phyloP scores from a whole-genome alignment of 2,888 invertebrate genomes.

The Drosophila pullipes region DNA sequence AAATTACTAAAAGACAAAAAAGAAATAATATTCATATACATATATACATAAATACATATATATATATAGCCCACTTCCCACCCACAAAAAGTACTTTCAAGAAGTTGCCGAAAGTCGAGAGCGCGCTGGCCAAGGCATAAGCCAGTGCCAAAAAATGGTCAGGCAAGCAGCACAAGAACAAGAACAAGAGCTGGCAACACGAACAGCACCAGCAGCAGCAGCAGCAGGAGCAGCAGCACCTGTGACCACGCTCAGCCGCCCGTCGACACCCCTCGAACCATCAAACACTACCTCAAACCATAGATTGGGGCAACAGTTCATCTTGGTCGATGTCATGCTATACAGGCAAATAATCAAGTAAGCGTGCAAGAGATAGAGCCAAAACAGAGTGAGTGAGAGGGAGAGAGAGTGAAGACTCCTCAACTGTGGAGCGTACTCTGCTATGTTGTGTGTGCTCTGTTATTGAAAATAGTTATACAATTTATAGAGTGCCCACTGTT shows the following conservation, averaged over 20 bases:
- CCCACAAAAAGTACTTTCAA: constrained; percentile 60
- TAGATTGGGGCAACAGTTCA: constrained; percentile 25
- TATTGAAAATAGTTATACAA: constrained; percentile 82
- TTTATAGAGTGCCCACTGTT: constrained; percentile 64
- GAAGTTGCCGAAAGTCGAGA: constrained; percentile 75
- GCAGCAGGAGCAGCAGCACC: constrained; percentile 34
- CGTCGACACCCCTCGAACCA: background rate
- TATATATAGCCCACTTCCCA: background rate
- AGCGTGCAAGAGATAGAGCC: constrained; percentile 11
- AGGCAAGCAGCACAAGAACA: constrained; percentile 13
- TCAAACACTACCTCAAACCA: constrained; percentile 6
- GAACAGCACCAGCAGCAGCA: constrained; percentile 1
- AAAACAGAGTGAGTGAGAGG: background rate
- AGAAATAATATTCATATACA: constrained; percentile 33
- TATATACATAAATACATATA: background rate
- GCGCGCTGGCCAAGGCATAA: constrained; percentile 50
- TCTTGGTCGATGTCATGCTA: constrained; percentile 41
- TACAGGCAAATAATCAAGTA: constrained; percentile 43
- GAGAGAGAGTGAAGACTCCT: constrained; percentile 16
- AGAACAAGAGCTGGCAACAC: constrained; percentile 5
- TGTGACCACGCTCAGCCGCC: constrained; percentile 18
- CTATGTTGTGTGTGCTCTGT: constrained; percentile 32
- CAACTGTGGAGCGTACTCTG: constrained; percentile 49
- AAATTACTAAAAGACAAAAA: constrained; percentile 78
- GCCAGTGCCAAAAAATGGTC: constrained; percentile 42